These are phyloP conservation scores for Brachylomia viminalis DNA, from an alignment of 2,888 invertebrate genomes.

Conservation along the genomic window DNA sequence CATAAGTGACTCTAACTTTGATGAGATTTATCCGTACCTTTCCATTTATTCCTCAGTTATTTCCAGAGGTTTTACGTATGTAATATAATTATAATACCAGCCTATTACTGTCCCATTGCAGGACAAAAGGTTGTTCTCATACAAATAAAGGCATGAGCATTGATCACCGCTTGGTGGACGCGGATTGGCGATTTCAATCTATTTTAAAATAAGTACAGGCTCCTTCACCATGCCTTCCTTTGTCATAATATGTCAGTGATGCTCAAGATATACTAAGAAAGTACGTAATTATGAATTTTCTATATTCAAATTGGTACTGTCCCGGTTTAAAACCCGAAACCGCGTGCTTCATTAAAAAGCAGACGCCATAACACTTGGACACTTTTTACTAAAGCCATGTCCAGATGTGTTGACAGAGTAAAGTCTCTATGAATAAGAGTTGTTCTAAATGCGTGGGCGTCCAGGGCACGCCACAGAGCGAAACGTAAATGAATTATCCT, in stretches of 20 bases:
- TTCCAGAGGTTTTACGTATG: too few species aligned
- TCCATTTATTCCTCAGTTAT: not conserved
- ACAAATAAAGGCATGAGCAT: not conserved
- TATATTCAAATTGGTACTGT: not conserved
- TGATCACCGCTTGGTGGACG: not conserved
- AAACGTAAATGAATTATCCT: conserved; percentile 84
- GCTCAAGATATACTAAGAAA: not conserved
- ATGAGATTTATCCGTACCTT: not conserved
- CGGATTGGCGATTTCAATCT: not conserved
- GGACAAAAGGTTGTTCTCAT: not conserved
- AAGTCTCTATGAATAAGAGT: conserved; percentile 55
- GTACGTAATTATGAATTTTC: not conserved
- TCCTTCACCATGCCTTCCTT: too few species aligned
- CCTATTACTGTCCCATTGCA: too few species aligned
- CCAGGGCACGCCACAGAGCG: conserved; percentile 60
- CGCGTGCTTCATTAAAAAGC: not conserved
- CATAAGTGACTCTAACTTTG: too few species aligned
- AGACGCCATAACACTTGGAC: not conserved
- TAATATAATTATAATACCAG: too few species aligned
- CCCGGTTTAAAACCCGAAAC: not conserved
- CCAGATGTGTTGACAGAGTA: conserved; percentile 25
- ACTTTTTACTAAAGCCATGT: not conserved
- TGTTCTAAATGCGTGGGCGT: conserved; percentile 51
- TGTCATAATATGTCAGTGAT: not conserved
- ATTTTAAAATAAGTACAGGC: not conserved